Conservation (phyloP, 2,113 vertebrate genomes). For the Pelecanoides urinatrix region DNA sequence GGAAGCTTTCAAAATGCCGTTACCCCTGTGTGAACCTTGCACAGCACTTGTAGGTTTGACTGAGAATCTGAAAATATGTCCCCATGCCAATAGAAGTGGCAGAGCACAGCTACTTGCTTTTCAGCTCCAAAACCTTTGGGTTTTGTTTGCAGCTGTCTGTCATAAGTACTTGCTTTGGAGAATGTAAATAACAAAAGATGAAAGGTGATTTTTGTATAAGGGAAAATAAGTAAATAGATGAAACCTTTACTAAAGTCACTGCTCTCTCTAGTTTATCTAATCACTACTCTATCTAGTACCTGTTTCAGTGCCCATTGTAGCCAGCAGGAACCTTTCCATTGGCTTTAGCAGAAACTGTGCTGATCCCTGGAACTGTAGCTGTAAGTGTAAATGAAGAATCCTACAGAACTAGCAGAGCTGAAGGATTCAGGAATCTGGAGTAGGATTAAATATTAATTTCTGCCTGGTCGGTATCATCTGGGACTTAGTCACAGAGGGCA, state of each 20-base stretch:
- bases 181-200: constrained; percentile 53
- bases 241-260: background rate
- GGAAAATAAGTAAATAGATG: background rate
- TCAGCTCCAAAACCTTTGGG: constrained; percentile 45
- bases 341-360: background rate
- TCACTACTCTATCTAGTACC: rapidly evolving
- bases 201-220: constrained; percentile 16
- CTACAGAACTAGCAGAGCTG: background rate
- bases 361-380: background rate
- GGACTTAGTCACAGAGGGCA: background rate
- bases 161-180: constrained; percentile 2
- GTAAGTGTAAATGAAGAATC: background rate
- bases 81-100: background rate
- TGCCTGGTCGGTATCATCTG: background rate
- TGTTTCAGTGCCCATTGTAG: background rate
- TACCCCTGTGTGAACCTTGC: background rate
- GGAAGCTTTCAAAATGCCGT: background rate
- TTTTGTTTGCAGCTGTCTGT: constrained; percentile 51
- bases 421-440: background rate
- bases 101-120: constrained; percentile 41
- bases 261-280: background rate
- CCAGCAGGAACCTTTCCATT: background rate
- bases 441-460: background rate
- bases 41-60: background rate
- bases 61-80: background rate